These are phyloP conservation scores for Cataglyphis livida DNA, from an alignment of 2,888 invertebrate genomes.

Conservation along the genomic window DNA sequence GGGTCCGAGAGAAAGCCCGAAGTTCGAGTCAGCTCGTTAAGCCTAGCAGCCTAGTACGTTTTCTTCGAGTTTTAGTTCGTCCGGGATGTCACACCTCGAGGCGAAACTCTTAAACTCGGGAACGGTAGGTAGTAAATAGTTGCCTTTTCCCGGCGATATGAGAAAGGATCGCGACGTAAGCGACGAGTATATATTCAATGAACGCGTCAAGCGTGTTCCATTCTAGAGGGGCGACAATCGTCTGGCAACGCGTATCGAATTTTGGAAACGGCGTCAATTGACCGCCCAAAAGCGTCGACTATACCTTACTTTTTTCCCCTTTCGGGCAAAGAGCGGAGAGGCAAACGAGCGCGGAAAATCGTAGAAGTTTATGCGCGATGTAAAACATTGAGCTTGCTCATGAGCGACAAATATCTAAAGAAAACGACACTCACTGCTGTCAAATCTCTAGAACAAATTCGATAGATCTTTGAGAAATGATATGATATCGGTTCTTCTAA, in stretches of 20 bases:
- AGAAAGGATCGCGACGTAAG: neutral
- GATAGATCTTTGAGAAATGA: neutral
- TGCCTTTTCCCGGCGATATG: neutral
- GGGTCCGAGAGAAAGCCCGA: constrained; percentile 7
- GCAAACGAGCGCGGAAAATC: constrained; percentile 15
- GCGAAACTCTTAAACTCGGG: constrained; percentile 16
- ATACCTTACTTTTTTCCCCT: neutral
- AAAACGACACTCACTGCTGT: neutral
- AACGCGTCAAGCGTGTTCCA: constrained; percentile 39
- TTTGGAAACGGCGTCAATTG: constrained; percentile 61
- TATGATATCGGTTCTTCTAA: neutral
- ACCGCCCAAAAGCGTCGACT: constrained; percentile 35
- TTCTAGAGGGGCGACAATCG: constrained; percentile 30
- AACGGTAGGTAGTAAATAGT: constrained; percentile 10
- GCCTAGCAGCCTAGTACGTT: constrained; percentile 5
- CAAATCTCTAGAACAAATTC: neutral
- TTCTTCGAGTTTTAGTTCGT: constrained; percentile 35
- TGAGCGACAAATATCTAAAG: constrained; percentile 10
- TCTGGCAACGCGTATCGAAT: constrained; percentile 50
- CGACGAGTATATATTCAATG: constrained; percentile 49
- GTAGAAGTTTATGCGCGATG: neutral
- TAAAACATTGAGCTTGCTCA: constrained; percentile 10
- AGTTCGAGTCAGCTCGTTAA: constrained; percentile 38
- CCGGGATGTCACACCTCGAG: neutral
- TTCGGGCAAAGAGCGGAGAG: neutral